Evolutionary conservation across 1,140 invertebrate genomes (phyloP).

Genomic region (Amphibalanus amphitrite): DNA sequence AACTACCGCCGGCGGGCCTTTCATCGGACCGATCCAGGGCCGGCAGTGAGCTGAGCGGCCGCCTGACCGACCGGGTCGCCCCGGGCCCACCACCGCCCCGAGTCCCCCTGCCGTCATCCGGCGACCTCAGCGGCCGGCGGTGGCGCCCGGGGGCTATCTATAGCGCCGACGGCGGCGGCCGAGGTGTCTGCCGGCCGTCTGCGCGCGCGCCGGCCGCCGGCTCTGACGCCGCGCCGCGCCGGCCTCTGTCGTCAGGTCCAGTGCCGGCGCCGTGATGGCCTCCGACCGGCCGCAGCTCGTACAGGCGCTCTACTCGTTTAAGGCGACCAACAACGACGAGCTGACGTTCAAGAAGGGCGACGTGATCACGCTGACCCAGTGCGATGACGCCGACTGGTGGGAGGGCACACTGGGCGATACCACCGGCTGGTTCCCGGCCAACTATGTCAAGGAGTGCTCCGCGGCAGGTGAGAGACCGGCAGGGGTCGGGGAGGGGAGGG

Average conservation of each 20-base stretch:
- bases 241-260: too few species aligned
- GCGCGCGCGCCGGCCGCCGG: too few species aligned
- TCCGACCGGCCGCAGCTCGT: constrained; percentile 33
- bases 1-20: too few species aligned
- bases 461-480: constrained; percentile 24
- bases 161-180: too few species aligned
- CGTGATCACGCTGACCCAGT: constrained; percentile 84
- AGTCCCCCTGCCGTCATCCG: too few species aligned
- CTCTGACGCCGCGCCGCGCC: neutral
- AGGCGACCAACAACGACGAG: constrained; percentile 93
- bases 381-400: constrained; percentile 84
- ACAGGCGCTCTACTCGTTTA: constrained; percentile 78
- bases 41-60: too few species aligned
- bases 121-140: too few species aligned
- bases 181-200: too few species aligned
- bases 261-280: neutral
- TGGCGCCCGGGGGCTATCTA: neutral
- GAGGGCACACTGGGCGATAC: constrained; percentile 71
- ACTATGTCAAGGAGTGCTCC: constrained; percentile 85
- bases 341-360: constrained; percentile 86
- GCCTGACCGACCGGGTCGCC: too few species aligned
- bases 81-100: too few species aligned
- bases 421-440: constrained; percentile 96
- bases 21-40: too few species aligned
- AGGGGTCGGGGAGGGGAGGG: too few species aligned